Evolutionary conservation across 2,113 vertebrate species (phyloP), one percentile per base, ranked within the genome.

Genomic region (Vimba vimba): DNA sequence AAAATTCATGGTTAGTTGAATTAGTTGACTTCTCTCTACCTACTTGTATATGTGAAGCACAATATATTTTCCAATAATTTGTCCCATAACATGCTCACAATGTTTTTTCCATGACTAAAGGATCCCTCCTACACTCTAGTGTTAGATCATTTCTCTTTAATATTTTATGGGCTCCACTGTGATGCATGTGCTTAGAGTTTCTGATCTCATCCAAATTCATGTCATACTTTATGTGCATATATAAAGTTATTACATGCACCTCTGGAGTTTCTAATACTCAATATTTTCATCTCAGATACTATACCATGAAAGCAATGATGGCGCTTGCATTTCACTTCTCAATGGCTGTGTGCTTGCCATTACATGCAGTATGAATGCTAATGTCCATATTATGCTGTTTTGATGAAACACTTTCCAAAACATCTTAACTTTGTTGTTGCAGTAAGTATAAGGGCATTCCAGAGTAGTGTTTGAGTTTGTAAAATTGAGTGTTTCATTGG

Each of bases 161-260:
- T n/a, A 83, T 59, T 69, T 73, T 43, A 83, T 59, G 43, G 62
- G 9, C 45, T 85, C 71, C 59, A 23, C 15, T 45, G 25, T 25
- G 15, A 86, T 39, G 15, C 59, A 30, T 79, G 64, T 62, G 85
- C 23, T 85, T 85, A 82, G 78, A 87, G 83, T 30, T 81, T 85
- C 84, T 79, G 23, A 82, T 25, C 59, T 83, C 82, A 66, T 87
- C 86, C 73, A 89, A 85, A 66, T 73, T 39, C 43, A 59, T 39
- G 62, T 83, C 66, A 85, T 17, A 85, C 57, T 85, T 89, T 87
- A 84, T 85, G 19, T 39, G 19, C 64, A 13, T 57, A 79, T 85
- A 66, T 82, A 87, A 66, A 81, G 79, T 69, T 25, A 52, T 19
- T 69, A 30, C 25, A 73, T 86, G 66, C 25, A 83, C 33, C 82